Percentiles rank a stretch among this genome's conserved stretches.
phyloP scores from a whole-genome alignment of 2,113 vertebrate species.

The Hemibagrus wyckioides region DNA sequence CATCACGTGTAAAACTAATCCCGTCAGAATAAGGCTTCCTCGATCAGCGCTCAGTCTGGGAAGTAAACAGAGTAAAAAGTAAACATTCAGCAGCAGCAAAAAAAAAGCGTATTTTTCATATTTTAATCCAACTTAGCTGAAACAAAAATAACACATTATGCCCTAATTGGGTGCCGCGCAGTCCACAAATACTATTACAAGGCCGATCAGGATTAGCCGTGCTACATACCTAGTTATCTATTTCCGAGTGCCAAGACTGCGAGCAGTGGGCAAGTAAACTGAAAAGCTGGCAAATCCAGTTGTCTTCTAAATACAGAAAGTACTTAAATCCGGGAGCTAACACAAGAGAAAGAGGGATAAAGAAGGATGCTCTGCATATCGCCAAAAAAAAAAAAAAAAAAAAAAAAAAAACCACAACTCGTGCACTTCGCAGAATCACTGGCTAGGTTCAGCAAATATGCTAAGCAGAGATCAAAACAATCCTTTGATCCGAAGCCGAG shows the following conservation, averaged over 20 bases:
- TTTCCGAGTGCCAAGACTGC: slow-evolving; percentile 80
- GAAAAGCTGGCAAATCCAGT: slow-evolving; percentile 86
- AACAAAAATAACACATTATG: slow-evolving; percentile 82
- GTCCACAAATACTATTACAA: slow-evolving; percentile 84
- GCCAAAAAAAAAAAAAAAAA: slow-evolving; percentile 60
- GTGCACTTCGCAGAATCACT: slow-evolving; percentile 84
- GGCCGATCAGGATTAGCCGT: slow-evolving; percentile 82
- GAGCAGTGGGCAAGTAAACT: slow-evolving; percentile 83
- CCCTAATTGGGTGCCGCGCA: slow-evolving; percentile 79
- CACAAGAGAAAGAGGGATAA: slow-evolving; percentile 84
- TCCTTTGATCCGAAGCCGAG: slow-evolving; percentile 85
- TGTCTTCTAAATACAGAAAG: slow-evolving; percentile 86
- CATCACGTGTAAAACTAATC: slow-evolving; percentile 6
- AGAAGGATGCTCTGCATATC: slow-evolving; percentile 82
- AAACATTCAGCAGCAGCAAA: slow-evolving; percentile 59
- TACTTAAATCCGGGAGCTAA: slow-evolving; percentile 82
- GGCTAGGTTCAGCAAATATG: slow-evolving; percentile 86
- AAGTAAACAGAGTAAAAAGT: slow-evolving; percentile 64
- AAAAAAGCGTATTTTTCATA: slow-evolving; percentile 69
- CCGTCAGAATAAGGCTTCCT: not conserved
- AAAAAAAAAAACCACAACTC: slow-evolving; percentile 56
- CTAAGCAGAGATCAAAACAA: slow-evolving; percentile 87
- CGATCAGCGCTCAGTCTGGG: not conserved
- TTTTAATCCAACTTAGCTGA: slow-evolving; percentile 79
- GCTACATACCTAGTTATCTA: slow-evolving; percentile 84